Evolutionary conservation across 2,888 invertebrate genomes (phyloP).

Genomic region (Platypus cylindrus): DNA sequence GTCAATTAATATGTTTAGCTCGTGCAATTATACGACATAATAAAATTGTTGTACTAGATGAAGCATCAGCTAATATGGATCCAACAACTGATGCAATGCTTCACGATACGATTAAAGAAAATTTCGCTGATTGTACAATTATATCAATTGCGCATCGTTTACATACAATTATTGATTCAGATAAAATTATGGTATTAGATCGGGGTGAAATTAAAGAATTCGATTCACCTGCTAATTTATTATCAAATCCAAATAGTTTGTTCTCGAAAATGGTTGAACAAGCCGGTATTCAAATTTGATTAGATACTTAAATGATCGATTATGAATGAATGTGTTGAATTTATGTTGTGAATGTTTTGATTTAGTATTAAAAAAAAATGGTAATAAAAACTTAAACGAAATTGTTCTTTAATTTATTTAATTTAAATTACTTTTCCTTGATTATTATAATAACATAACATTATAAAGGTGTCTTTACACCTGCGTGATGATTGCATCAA

Average conservation of each 20-base stretch:
- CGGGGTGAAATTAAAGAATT: conserved; percentile 33
- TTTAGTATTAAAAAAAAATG: no score
- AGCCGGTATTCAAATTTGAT: conserved; percentile 9
- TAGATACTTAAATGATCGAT: no score
- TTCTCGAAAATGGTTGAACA: conserved; percentile 53
- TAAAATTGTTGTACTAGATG: conserved; percentile 39
- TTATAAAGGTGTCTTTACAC: no score
- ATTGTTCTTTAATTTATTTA: no score
- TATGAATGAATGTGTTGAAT: no score
- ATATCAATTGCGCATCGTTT: conserved; percentile 35
- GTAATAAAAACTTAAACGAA: no score
- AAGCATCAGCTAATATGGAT: conserved; percentile 79
- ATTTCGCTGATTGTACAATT: conserved; percentile 41
- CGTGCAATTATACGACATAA: conserved; percentile 42
- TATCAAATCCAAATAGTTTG: conserved; percentile 45
- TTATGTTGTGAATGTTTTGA: no score
- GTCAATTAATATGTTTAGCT: conserved; percentile 58
- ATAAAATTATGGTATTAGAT: conserved; percentile 40
- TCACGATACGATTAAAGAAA: conserved; percentile 48
- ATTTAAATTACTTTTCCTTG: no score
- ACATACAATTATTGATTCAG: conserved; percentile 44
- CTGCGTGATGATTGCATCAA: no score
- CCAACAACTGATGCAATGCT: conserved; percentile 63
- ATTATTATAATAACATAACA: no score
- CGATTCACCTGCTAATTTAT: conserved; percentile 30